Percentiles rank a stretch among this genome's conserved stretches.
phyloP scores from a whole-genome alignment of 2,888 invertebrate species.

The Ryuthela nishihirai region DNA sequence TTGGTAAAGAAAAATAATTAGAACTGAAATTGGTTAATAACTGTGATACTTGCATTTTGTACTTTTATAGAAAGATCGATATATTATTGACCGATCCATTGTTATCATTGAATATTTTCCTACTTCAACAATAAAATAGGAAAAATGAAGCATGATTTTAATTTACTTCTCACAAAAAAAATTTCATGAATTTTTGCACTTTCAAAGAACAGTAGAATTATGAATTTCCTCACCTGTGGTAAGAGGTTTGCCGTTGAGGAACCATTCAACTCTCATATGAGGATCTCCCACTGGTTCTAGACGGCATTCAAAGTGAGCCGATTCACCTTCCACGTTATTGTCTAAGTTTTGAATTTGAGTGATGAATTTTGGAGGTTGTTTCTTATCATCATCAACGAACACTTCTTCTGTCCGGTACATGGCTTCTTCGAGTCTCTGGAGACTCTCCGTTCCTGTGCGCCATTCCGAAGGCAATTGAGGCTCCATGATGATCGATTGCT shows the following conservation, averaged over 20 bases:
- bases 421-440: conserved; percentile 78
- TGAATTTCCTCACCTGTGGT: conserved; percentile 45
- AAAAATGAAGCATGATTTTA: not conserved
- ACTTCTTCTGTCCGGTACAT: conserved; percentile 33
- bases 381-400: conserved; percentile 38
- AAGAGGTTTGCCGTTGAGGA: conserved; percentile 49
- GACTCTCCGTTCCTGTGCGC: conserved; percentile 80
- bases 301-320: conserved; percentile 89
- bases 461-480: conserved; percentile 84
- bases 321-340: conserved; percentile 72
- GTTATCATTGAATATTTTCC: too few species aligned
- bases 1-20: too few species aligned
- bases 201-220: conserved; percentile 1
- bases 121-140: not conserved
- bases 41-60: too few species aligned
- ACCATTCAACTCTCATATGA: conserved; percentile 59
- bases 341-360: conserved; percentile 89
- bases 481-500: conserved; percentile 74
- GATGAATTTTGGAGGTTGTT: conserved; percentile 67
- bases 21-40: too few species aligned
- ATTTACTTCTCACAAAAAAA: not conserved
- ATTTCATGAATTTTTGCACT: not conserved
- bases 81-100: too few species aligned
- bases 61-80: too few species aligned
- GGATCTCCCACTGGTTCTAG: conserved; percentile 92